phyloP scores from a whole-genome alignment of 1,140 invertebrate species.

The Megathymus violae region DNA sequence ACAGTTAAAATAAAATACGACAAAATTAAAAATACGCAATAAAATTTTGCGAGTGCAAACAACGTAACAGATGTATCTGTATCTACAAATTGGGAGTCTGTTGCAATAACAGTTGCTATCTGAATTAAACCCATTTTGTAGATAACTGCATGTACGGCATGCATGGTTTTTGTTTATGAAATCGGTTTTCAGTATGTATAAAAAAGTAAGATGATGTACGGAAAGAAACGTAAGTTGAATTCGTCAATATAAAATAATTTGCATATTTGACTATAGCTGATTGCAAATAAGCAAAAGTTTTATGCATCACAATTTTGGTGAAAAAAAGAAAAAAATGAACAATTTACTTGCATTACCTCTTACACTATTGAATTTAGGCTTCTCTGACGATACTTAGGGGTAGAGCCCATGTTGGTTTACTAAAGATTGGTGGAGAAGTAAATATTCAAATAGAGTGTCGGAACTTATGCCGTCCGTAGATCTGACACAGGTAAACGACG shows the following conservation, averaged over 20 bases:
- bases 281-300: background rate
- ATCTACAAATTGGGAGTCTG: slow-evolving; percentile 23
- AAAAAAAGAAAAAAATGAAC: no score
- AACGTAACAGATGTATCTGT: slow-evolving; percentile 5
- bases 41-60: slow-evolving; percentile 26
- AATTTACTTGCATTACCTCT: no score
- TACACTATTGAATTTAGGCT: no score
- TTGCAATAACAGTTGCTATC: slow-evolving; percentile 22
- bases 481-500: no score
- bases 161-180: background rate
- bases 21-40: slow-evolving; percentile 20
- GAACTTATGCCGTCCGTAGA: no score
- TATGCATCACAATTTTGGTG: background rate
- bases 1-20: slow-evolving; percentile 19
- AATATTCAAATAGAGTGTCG: no score
- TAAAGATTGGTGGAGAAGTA: no score
- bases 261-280: no score
- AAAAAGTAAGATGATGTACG: background rate
- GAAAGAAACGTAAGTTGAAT: background rate
- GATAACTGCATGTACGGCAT: background rate
- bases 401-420: no score
- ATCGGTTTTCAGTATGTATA: background rate
- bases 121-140: slow-evolving; percentile 15
- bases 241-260: background rate
- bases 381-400: no score